Base-by-base conservation (phyloP, 2,113 vertebrate species). In the Calidris pygmaea region DNA sequence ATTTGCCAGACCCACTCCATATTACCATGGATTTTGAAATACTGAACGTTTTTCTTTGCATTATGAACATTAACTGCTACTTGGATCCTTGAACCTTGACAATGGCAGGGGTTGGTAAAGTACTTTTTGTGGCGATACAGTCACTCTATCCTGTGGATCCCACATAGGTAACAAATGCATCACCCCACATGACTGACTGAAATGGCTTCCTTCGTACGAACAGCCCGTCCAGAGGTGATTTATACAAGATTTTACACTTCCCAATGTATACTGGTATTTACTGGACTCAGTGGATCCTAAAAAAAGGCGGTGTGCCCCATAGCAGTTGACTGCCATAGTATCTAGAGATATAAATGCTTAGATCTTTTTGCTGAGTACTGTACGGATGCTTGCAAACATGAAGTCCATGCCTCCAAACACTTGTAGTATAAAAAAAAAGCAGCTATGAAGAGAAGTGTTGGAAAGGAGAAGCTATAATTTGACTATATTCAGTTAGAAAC, bases 1-100 rank as follows among this genome's bases (percentile, higher is more conserved):
- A 68, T 32, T 56, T 72, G 9, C 62, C 58, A 63, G 9, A 6
- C 9, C 2, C 0, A 0, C 4, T 56, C 26, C 41, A 58, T 5
- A 8, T 78, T 91, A 14, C n/a, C 9, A 1, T 9, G 19, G 24
- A 27, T 62, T 78, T 74, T 75, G 16, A 85, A 82, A 29, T 23
- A 39, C 20, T 81, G 19, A 52, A 29, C 8, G 1, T 41, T 41
- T 94, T 63, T 24, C 27, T 53, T 68, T 56, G 24, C 2, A 1
- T 66, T 81, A 80, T 56, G 32, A 32, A 30, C 22, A 13, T 47
- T 1, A 39, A 16, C 29, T 41, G 1, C 47, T 48, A 1, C 37
- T 37, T 35, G 43, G 14, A 60, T 87, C 55, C 65, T 77, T 60
- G 26, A 48, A 39, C 45, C 10, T 77, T 32, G 55, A 4, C 45